A percentile compares a stretch with the other conserved stretches of the same genome.
phyloP scores from a whole-genome alignment of 2,888 invertebrate genomes.

The Hirudinaria manillensis region DNA sequence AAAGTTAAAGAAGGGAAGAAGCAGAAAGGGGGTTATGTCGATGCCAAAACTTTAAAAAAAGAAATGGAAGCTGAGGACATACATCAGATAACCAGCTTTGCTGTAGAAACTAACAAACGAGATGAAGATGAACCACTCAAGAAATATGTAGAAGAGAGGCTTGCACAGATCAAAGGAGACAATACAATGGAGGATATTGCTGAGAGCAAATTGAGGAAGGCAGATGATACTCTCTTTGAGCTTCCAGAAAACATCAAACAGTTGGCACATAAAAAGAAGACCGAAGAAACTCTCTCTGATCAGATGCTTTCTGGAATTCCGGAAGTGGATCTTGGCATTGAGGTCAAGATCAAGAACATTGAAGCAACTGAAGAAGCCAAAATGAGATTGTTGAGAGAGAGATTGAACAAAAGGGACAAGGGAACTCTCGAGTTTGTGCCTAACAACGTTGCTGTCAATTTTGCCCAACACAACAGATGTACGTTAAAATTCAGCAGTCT shows the following conservation, averaged over 20 bases:
- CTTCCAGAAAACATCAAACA: conserved; percentile 77
- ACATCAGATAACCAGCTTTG: conserved; percentile 79
- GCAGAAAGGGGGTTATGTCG: conserved; percentile 74
- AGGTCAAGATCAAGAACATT: conserved; percentile 95
- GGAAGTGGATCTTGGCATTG: conserved; percentile 97
- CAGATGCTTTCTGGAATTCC: conserved; percentile 99
- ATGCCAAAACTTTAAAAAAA: conserved; percentile 61
- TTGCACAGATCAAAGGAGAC: conserved; percentile 74
- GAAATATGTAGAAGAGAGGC: conserved; percentile 78
- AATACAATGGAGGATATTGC: conserved; percentile 39
- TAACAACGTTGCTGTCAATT: conserved; percentile 95
- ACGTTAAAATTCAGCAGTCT: conserved; percentile 50
- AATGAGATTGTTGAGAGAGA: conserved; percentile 79
- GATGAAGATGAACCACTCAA: conserved; percentile 74
- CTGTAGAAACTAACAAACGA: conserved; percentile 91
- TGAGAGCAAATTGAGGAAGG: conserved; percentile 37
- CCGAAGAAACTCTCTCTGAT: conserved; percentile 98
- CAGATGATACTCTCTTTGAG: conserved; percentile 60
- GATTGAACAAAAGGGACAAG: conserved; percentile 81
- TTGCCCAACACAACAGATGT: conserved; percentile 93
- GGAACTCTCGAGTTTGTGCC: conserved; percentile 87
- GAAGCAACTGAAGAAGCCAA: conserved; percentile 98
- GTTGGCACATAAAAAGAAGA: conserved; percentile 67
- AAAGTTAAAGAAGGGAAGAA: conserved; percentile 41
- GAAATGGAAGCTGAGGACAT: conserved; percentile 48